Base-by-base conservation (phyloP, 2,888 invertebrate genomes). In the Erannis defoliaria region DNA sequence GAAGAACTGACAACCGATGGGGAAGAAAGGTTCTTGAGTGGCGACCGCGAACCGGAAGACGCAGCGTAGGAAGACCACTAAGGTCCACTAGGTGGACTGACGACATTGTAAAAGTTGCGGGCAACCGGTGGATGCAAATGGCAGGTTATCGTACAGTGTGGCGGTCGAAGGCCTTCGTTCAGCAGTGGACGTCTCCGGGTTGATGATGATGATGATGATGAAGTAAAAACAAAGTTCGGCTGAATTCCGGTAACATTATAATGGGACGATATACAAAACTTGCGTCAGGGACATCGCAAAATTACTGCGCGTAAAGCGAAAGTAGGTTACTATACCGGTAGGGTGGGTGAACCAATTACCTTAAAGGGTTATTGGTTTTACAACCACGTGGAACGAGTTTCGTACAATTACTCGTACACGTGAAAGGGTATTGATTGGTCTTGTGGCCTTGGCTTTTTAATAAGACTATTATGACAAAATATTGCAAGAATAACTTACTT, bases 331-430 rank as follows among this genome's bases (percentile, higher is more conserved):
- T 29, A 18, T 35, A 23, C 21, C 9, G 12, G 21, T 9, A 37
- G 49, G 31, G 35, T 49, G 23, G 49, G 35, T 9, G 21, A 49
- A 35, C 14, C 49, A 37, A 49, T 35, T 49, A 35, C 35, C 21
- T 49, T 21, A 49, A 49, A 49, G 33, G 49, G 49, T 35, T 49
- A 35, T 37, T 23, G 49, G 49, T 49, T 31, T 33, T 48, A 49
- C 35, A 14, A 16, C 9, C 49, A 37, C 35, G 35, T 21, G 35
- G 49, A 35, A 23, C 49, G 33, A 26, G 12, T 33, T 33, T 35
- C 1, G 12, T 35, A 19, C 46, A 33, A 46, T 46, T 45, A 29
- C 14, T 33, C 19, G 31, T n/a, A 31, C 46, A 31, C 46, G 46
- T 31, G 46, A 18, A 46, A 31, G 29, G 31, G n/a, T 46, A 46